Percentiles rank a stretch among this genome's conserved stretches.
phyloP scores from a whole-genome alignment of 2,113 vertebrate genomes.

The Pedionomus torquatus region DNA sequence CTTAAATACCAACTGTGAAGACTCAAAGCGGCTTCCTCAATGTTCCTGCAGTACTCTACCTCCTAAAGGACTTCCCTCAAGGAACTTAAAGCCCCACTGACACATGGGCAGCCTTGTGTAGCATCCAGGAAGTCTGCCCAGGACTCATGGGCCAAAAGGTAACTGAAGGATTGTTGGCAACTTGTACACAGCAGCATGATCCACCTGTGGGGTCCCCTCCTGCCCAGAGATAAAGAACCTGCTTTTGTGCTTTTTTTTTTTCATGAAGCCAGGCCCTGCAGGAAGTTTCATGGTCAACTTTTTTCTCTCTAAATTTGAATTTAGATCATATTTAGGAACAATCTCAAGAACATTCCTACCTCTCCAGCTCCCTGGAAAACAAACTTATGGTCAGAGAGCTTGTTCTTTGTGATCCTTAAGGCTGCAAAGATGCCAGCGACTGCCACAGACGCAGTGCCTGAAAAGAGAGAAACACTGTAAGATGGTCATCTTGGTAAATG shows the following conservation, averaged over 20 bases:
- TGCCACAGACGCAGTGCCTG: constrained; percentile 95
- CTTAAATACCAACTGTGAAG: neutral
- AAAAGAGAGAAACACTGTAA: constrained; percentile 18
- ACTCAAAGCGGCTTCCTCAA: neutral
- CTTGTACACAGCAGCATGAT: neutral
- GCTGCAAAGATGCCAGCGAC: constrained; percentile 92
- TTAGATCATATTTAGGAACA: neutral
- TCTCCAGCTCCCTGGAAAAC: constrained; percentile 98
- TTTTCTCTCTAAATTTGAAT: neutral
- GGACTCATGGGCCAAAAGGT: neutral
- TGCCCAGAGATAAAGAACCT: neutral
- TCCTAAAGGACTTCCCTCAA: neutral
- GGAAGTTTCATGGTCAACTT: neutral
- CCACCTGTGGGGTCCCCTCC: neutral
- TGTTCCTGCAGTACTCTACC: neutral
- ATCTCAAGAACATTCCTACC: constrained; percentile 72
- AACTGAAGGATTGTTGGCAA: neutral
- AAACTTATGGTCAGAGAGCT: constrained; percentile 89
- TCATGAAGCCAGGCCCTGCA: neutral
- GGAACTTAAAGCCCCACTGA: neutral
- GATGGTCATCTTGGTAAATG: neutral
- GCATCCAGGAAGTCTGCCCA: neutral
- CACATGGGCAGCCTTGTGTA: fast-evolving
- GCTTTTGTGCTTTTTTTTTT: neutral
- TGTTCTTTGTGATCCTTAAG: constrained; percentile 91